Percentiles rank a stretch among this genome's conserved stretches.
phyloP scores from a whole-genome alignment of 2,113 vertebrate genomes.

The Ophiodon elongatus region DNA sequence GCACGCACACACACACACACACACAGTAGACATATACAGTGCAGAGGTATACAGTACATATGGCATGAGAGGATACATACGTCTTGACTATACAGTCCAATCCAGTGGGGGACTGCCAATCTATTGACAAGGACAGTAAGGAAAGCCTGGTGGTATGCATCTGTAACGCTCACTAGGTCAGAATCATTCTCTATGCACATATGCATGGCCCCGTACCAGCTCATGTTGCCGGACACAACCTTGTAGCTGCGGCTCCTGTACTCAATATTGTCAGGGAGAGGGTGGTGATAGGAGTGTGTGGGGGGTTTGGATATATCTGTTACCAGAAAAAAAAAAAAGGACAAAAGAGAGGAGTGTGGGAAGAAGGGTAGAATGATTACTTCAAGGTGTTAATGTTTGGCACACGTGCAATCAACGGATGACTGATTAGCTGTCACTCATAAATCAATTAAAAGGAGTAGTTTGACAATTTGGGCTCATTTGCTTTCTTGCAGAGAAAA shows the following conservation, averaged over 20 bases:
- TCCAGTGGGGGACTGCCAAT: constrained; percentile 90
- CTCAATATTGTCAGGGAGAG: constrained; percentile 86
- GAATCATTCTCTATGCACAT: constrained; percentile 85
- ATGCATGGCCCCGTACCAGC: constrained; percentile 91
- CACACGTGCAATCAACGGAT: background rate
- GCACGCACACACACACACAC: constrained; percentile 24
- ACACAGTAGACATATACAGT: constrained; percentile 18
- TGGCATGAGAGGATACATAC: constrained; percentile 83
- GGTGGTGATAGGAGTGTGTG: constrained; percentile 81
- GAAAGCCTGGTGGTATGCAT: constrained; percentile 94
- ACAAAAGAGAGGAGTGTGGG: background rate
- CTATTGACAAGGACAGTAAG: constrained; percentile 91
- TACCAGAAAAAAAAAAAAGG: background rate
- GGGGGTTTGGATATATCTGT: constrained; percentile 82
- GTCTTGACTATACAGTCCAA: constrained; percentile 90
- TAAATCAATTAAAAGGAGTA: background rate
- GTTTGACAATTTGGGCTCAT: background rate
- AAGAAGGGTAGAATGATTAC: background rate
- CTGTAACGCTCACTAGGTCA: constrained; percentile 90
- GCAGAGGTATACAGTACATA: constrained; percentile 18
- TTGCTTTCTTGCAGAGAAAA: background rate
- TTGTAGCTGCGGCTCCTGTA: constrained; percentile 91
- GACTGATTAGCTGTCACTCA: background rate
- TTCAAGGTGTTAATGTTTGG: background rate
- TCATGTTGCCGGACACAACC: constrained; percentile 91